Evolutionary conservation across 2,113 vertebrate species (phyloP), one percentile per base, ranked within the genome.

Genomic region (Pimephales promelas): DNA sequence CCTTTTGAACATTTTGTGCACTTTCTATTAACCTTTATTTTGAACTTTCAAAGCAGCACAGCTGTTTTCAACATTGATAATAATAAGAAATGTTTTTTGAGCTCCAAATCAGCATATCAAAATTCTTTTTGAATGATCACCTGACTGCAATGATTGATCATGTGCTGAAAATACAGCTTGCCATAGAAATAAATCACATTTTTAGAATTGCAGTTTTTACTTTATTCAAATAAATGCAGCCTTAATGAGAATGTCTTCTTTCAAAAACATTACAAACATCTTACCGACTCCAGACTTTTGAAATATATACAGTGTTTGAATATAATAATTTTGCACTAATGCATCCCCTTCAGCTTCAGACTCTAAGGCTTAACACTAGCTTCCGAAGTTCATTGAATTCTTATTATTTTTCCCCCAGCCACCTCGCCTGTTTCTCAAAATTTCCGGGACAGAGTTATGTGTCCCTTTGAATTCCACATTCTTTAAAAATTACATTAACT

Each of bases 391-490:
- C 54, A n/a, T 18, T 34, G 10, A 77, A 28, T n/a, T 57, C 54
- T n/a, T 40, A 14, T 76, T n/a, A 52, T 57, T 77, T 59, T 9
- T 28, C 10, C 11, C 70, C 14, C n/a, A 47, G 43, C 22, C 49
- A 56, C 49, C 8, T n/a, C 9, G 0, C 36, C 26, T 56, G 26
- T 54, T 76, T 76, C 36, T 62, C 7, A 64, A 13, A 10, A 34
- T 56, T 14, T 54, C 31, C 34, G 18, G 74, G 28, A 73, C 71
- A 26, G 36, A 49, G 3, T 73, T 73, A 52, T 36, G 20, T 78
- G 34, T 26, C 34, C 54, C 34, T 24, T 26, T 78, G 14, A 79
- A 47, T 64, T 80, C 16, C 43, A 61, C 24, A 66, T 80, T 47
- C 26, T 31, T 22, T 16, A 8, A 75, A 62, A 64, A 80, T 52